A percentile compares a stretch with the other conserved stretches of the same genome.
These are phyloP conservation scores for Diuraphis noxia DNA, from an alignment of 1,140 invertebrate genomes.

Conservation along the genomic window DNA sequence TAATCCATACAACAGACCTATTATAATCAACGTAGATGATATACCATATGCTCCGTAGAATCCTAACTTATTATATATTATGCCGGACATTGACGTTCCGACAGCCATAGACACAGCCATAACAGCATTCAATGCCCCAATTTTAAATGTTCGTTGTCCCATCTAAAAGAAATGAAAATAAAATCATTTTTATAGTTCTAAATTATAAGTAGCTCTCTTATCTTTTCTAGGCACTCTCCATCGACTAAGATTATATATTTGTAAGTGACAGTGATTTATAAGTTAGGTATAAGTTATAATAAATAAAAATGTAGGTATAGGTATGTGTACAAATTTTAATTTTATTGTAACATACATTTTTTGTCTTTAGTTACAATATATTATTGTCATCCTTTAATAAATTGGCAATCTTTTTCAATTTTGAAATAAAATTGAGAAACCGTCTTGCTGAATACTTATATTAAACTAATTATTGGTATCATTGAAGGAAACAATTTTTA, in stretches of 20 bases:
- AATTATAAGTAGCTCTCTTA: background rate
- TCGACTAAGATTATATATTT: background rate
- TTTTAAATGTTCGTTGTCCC: slow-evolving; percentile 76
- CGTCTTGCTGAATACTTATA: background rate
- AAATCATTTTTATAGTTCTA: background rate
- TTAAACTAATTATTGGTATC: no score
- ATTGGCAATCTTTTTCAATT: background rate
- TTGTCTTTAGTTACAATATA: background rate
- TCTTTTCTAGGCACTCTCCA: no score
- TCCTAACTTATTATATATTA: slow-evolving; percentile 69
- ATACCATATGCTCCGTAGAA: slow-evolving; percentile 80
- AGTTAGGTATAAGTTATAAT: background rate
- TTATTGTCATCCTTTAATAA: background rate
- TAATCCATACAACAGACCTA: slow-evolving; percentile 73
- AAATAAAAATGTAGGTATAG: background rate
- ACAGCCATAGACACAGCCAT: slow-evolving; percentile 78
- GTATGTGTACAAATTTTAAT: no score
- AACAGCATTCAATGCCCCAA: slow-evolving; percentile 81
- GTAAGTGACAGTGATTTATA: background rate
- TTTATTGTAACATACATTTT: background rate
- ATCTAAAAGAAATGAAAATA: slow-evolving; percentile 57
- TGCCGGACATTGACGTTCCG: slow-evolving; percentile 56
- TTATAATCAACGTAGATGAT: slow-evolving; percentile 70
- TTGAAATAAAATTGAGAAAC: background rate
- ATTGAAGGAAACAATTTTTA: background rate